These are phyloP conservation scores for Ormyrus nitidulus DNA, from an alignment of 2,888 invertebrate genomes.

Conservation along the genomic window DNA sequence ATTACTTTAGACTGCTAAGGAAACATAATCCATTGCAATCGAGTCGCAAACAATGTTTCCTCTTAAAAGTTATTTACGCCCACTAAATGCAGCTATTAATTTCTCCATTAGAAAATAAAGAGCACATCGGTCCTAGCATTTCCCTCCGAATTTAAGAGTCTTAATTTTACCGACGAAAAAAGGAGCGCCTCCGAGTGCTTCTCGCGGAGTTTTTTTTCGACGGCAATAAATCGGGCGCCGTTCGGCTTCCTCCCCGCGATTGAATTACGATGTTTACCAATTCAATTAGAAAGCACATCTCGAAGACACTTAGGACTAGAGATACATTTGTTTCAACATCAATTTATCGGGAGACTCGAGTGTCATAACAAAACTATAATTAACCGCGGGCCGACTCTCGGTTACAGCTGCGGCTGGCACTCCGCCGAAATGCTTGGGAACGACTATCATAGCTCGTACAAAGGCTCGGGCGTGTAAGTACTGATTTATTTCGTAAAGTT, in stretches of 20 bases:
- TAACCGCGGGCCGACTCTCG: slow-evolving; percentile 63
- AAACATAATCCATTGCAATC: too few relatives aligned
- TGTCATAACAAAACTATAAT: slow-evolving; percentile 76
- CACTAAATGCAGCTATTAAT: not conserved
- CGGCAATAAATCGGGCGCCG: slow-evolving; percentile 70
- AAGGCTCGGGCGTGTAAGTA: not conserved
- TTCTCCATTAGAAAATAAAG: slow-evolving; percentile 17
- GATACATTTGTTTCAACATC: slow-evolving; percentile 75
- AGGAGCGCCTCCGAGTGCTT: slow-evolving; percentile 12
- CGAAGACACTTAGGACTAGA: slow-evolving; percentile 61
- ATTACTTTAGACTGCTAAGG: too few relatives aligned
- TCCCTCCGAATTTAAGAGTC: slow-evolving; percentile 18
- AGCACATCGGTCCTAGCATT: not conserved
- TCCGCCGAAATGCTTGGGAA: slow-evolving; percentile 57
- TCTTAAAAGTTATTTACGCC: too few relatives aligned
- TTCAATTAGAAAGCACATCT: slow-evolving; percentile 72
- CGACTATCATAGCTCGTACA: too few relatives aligned
- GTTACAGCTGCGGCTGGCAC: slow-evolving; percentile 55
- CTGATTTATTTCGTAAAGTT: not conserved
- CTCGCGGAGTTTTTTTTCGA: slow-evolving; percentile 59
- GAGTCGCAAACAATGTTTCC: too few relatives aligned
- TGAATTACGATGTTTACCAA: slow-evolving; percentile 75
- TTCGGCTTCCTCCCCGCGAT: slow-evolving; percentile 67
- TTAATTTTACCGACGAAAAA: slow-evolving; percentile 17
- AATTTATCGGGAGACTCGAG: slow-evolving; percentile 72